Percentiles rank a stretch among this genome's conserved stretches.
These are phyloP conservation scores for Betta splendens DNA, from an alignment of 2,797 vertebrate species.

Conservation along the genomic window DNA sequence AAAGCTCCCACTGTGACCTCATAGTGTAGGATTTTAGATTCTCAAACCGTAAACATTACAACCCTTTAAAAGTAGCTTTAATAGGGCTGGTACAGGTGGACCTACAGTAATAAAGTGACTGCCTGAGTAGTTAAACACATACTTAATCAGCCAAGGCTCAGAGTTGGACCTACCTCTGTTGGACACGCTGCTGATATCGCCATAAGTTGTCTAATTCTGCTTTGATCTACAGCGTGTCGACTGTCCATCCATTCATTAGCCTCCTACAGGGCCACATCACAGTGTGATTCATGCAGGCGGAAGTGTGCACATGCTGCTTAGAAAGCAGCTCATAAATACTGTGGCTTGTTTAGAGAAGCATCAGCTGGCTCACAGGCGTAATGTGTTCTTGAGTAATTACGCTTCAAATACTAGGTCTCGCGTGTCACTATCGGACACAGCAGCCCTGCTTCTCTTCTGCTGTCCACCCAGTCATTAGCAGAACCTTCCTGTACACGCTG, in stretches of 20 bases:
- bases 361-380: neutral
- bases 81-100: no score
- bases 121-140: no score
- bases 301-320: neutral
- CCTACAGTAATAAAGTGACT: no score
- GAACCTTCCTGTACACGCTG: conserved; percentile 21
- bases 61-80: no score
- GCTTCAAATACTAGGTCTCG: neutral
- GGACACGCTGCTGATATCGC: neutral
- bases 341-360: neutral
- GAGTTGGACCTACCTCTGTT: no score
- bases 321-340: conserved; percentile 11
- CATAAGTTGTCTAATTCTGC: conserved; percentile 3
- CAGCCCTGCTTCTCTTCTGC: neutral
- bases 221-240: conserved; percentile 22
- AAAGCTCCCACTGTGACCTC: no score
- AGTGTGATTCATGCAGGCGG: neutral
- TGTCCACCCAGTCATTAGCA: conserved; percentile 11
- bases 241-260: conserved; percentile 18
- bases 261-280: conserved; percentile 10
- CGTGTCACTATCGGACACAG: neutral
- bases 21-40: no score
- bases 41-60: no score
- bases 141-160: no score
- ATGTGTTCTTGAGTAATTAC: neutral